phyloP scores from a whole-genome alignment of 2,888 invertebrate genomes.

The Machimus atricapillus region DNA sequence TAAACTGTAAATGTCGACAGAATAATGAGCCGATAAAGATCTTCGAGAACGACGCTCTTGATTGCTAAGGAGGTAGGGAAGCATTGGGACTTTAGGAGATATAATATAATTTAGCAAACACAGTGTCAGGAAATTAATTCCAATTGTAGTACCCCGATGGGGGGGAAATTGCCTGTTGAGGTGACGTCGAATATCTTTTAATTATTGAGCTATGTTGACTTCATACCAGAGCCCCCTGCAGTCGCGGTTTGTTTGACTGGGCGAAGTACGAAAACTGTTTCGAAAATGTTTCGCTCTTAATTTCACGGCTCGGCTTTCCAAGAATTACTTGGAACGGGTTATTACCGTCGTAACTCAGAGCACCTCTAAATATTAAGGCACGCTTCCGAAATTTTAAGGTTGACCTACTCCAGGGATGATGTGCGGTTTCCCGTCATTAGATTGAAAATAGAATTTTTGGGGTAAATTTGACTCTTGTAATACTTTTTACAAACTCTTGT shows the following conservation, averaged over 20 bases:
- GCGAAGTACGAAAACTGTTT: neutral
- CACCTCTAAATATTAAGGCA: neutral
- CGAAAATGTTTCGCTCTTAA: neutral
- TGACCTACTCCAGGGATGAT: neutral
- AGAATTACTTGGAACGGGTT: neutral
- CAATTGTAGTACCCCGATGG: neutral
- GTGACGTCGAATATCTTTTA: slow-evolving; percentile 28
- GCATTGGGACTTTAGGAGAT: neutral
- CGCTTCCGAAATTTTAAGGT: neutral
- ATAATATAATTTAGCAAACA: slow-evolving; percentile 23
- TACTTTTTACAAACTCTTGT: neutral
- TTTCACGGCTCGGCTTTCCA: neutral
- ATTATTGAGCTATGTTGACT: neutral
- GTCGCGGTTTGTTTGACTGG: neutral
- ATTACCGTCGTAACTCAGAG: neutral
- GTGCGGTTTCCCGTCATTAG: neutral
- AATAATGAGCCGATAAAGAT: slow-evolving; percentile 30
- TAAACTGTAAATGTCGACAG: slow-evolving; percentile 6
- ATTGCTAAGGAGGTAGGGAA: neutral
- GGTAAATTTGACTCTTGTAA: neutral
- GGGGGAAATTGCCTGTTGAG: slow-evolving; percentile 25
- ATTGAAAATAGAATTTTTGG: neutral
- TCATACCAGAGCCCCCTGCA: neutral
- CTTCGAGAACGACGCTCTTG: neutral
- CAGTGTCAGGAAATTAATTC: slow-evolving; percentile 28